Evolutionary conservation across 2,888 invertebrate genomes (phyloP), one percentile per base, ranked within the genome.

Genomic region (Perithous albicinctus): DNA sequence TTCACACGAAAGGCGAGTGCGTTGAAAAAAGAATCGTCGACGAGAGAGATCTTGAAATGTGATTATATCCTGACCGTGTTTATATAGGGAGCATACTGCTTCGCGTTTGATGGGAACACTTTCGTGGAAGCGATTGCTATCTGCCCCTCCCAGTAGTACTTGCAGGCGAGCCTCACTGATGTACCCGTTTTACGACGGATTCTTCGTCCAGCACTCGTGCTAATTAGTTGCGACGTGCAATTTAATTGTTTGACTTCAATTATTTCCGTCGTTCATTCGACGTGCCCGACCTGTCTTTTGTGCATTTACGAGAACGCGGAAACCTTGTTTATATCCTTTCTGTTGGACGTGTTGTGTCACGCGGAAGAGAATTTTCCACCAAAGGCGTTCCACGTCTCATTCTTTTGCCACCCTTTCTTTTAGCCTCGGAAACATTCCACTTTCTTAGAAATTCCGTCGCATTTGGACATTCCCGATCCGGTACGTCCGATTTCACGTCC

Each of bases 211-310:
- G 66, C 75, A 78, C 66, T 78, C 51, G 66, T 61, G 66, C 61
- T 78, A 82, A 78, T 78, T 78, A 78, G 72, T 54, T 56, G 38
- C 43, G 51, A 48, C 72, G 78, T 82, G 75, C 78, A 82, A 82
- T 78, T 75, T 82, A 78, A 78, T 82, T 78, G 78, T 82, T 82
- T 75, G 75, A 78, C 75, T 82, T 82, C 61, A 82, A 82, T 82
- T 82, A 82, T 76, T 82, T 82, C 56, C 78, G 70, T 54, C 78
- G 75, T 54, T 48, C 66, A 54, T 82, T 78, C 70, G 54, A 72
- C 64, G 75, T 43, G 70, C 64, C 20, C 75, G 32, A 59, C 15
- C 59, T 29, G 35, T 61, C 75, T 59, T 64, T 69, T 26, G 32
- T 43, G 5, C 75, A 18, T 20, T 23, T 38, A 51, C 59, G 48